Conservation (phyloP, 2,113 vertebrate species). For the Grallaria varia region DNA sequence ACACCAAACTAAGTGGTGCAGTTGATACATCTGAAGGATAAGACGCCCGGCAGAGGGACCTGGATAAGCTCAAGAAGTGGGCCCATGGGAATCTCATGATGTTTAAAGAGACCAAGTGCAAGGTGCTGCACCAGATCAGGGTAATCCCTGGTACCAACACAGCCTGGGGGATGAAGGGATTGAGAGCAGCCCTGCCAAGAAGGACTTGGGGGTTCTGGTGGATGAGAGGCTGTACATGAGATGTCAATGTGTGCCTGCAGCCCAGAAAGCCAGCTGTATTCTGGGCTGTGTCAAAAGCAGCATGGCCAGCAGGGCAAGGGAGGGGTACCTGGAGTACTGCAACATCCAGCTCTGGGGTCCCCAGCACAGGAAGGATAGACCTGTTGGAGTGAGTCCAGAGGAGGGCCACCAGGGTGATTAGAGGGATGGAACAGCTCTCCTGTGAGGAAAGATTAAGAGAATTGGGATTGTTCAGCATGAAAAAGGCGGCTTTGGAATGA, state of each 20-base stretch:
- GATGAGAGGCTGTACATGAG: neutral
- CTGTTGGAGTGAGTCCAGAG: neutral
- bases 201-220: neutral
- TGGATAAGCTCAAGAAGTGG: neutral
- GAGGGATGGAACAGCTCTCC: neutral
- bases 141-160: neutral
- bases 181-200: neutral
- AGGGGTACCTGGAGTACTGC: neutral
- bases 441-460: neutral
- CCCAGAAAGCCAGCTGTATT: fast-evolving
- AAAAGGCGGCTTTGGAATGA: neutral
- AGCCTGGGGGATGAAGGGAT: neutral
- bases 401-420: neutral
- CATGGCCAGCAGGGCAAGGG: fast-evolving
- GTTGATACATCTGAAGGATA: neutral
- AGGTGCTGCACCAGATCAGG: neutral
- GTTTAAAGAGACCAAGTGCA: neutral
- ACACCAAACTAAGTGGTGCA: neutral
- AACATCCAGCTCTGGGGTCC: neutral
- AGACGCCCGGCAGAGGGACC: neutral
- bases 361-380: neutral
- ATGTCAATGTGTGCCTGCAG: neutral
- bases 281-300: neutral
- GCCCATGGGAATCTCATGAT: neutral
- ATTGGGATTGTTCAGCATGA: neutral